Evolutionary conservation across 2,797 vertebrate genomes (phyloP).

Genomic region (Pangasius mekongensis): DNA sequence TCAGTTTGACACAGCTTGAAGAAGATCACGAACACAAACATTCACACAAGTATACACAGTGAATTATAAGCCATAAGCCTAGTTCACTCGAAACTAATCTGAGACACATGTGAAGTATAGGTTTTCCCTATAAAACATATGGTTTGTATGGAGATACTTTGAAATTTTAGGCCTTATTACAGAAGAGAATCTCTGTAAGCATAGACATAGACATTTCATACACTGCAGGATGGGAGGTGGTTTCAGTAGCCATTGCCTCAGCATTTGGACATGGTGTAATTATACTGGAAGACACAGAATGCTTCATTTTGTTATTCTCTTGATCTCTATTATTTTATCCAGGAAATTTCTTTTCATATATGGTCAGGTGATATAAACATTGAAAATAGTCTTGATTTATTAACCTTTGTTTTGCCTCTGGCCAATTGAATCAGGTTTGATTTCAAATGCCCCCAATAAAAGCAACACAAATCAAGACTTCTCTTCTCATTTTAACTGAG

Average conservation of each 20-base stretch:
- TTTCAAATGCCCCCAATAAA: background rate
- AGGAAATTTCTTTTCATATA: background rate
- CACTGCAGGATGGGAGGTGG: conserved; percentile 22
- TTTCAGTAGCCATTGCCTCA: conserved; percentile 17
- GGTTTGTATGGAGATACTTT: conserved; percentile 39
- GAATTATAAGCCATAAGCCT: background rate
- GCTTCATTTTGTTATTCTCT: background rate
- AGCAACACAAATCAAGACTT: background rate
- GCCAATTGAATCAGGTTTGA: background rate
- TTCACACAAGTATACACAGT: background rate
- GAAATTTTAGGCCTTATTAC: conserved; percentile 34
- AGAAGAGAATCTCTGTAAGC: conserved; percentile 22
- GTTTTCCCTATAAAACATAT: conserved; percentile 44
- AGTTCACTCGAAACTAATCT: conserved; percentile 34
- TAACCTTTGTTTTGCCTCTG: background rate
- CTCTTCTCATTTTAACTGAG: background rate
- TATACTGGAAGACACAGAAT: conserved; percentile 7
- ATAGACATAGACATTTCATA: conserved; percentile 30
- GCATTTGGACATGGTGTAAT: conserved; percentile 14
- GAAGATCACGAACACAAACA: conserved; percentile 4
- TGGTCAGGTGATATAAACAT: background rate
- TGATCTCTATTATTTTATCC: background rate
- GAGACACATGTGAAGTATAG: conserved; percentile 25
- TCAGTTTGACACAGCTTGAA: conserved; percentile 9
- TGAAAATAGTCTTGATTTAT: background rate